Evolutionary conservation across 2,113 vertebrate species (phyloP), one percentile per base, ranked within the genome.

Genomic region (Typhlomys cinereus): DNA sequence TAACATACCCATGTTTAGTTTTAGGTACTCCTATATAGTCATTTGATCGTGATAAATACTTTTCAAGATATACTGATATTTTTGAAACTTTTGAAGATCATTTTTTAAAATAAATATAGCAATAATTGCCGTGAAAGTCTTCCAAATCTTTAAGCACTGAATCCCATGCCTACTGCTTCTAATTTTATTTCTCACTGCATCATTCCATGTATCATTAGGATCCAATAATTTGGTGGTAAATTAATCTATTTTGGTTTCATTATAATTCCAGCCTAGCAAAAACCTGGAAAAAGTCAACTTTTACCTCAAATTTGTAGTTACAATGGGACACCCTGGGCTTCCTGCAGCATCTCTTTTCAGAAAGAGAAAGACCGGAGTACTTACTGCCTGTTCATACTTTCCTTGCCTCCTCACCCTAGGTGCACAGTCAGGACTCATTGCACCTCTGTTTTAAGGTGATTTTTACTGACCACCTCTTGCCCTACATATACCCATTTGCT

Each of bases 21-120:
- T 61, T 54, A 41, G 10, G 71, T 89, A 67, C 39, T 64, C 34
- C 39, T 76, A 10, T 54, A 29, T 89, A 64, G 80, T 59, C 80
- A 89, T 86, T 95, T 92, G 39, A 20, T 5, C 85, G 3, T 81
- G 73, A 84, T 85, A 62, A 75, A 59, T 94, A 66, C 17, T 88
- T 93, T 94, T 76, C 20, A 84, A 64, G n/a, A 36, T 69, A 73
- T 3, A 41, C 3, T 39, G 5, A 64, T 9, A 18, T 74, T 85
- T 93, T 83, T 88, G 39, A 15, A 92, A 57, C 20, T 79, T 93
- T 67, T 67, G 50, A 91, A 66, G 5, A 52, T 79, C 14, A 54
- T 4, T 71, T 61, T 66, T 94, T 85, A 89, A 59, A 71, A 46
- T 82, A 82, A 48, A 87, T 78, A 34, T 83, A 18, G 11, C 7